phyloP scores from a whole-genome alignment of 2,797 vertebrate species.

The Pangasius djambal region DNA sequence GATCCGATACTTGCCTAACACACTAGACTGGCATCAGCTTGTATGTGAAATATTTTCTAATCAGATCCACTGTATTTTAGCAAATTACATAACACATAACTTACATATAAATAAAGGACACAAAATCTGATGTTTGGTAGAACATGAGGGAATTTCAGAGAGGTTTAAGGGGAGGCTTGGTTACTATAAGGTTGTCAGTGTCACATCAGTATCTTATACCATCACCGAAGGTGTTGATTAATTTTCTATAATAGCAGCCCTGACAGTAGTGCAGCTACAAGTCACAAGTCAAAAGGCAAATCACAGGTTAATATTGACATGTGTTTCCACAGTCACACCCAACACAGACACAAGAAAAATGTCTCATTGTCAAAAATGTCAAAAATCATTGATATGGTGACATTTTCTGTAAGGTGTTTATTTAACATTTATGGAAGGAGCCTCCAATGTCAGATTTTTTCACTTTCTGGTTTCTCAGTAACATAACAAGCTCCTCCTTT shows the following conservation, averaged over 20 bases:
- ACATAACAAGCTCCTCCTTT: background rate
- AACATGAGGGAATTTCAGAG: background rate
- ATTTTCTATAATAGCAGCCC: background rate
- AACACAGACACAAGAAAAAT: background rate
- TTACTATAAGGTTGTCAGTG: background rate
- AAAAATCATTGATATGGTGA: background rate
- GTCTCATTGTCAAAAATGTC: too few relatives aligned
- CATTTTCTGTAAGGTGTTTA: background rate
- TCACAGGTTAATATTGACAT: background rate
- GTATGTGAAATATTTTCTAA: background rate
- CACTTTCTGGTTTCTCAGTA: background rate
- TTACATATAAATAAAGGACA: background rate
- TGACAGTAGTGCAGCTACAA: background rate
- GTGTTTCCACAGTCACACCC: background rate
- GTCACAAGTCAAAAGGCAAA: background rate
- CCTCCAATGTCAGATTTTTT: background rate
- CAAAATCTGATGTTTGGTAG: background rate
- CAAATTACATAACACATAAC: background rate
- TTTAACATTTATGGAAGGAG: background rate
- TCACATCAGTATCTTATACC: background rate
- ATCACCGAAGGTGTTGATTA: background rate
- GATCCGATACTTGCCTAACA: background rate
- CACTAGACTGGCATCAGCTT: background rate
- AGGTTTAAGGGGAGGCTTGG: background rate
- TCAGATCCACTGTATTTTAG: background rate